These are phyloP conservation scores for Dryomyza anilis DNA, from an alignment of 2,888 invertebrate species.

Conservation along the genomic window DNA sequence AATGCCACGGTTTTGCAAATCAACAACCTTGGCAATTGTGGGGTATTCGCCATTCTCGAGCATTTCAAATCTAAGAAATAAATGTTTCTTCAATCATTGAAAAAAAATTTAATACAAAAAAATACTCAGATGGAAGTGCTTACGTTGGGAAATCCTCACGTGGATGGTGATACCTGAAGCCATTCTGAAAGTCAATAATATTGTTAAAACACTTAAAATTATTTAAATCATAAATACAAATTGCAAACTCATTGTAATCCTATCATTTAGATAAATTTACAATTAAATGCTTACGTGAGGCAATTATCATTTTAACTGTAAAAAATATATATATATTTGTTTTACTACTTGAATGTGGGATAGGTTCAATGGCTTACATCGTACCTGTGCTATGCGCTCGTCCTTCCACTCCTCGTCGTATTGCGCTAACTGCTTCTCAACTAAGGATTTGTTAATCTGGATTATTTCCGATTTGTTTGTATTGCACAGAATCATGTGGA, in stretches of 20 bases:
- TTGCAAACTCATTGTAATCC: too few species aligned
- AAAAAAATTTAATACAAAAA: neutral
- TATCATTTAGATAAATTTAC: too few species aligned
- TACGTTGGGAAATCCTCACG: constrained; percentile 49
- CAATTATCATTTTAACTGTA: neutral
- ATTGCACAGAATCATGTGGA: constrained; percentile 49
- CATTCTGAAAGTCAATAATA: constrained; percentile 35
- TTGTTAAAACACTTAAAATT: neutral
- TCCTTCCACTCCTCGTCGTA: constrained; percentile 43
- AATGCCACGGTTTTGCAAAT: constrained; percentile 40
- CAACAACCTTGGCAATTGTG: constrained; percentile 42
- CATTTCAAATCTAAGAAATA: constrained; percentile 44
- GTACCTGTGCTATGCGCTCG: constrained; percentile 38
- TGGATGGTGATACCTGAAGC: constrained; percentile 41
- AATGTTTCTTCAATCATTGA: neutral
- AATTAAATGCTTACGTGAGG: neutral
- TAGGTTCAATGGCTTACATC: neutral
- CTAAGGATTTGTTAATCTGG: constrained; percentile 42
- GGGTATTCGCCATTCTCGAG: constrained; percentile 50
- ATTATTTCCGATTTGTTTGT: constrained; percentile 39
- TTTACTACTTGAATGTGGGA: neutral
- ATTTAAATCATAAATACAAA: neutral
- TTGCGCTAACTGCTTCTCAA: constrained; percentile 40
- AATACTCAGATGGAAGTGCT: constrained; percentile 33
- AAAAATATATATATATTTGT: neutral